Conservation (phyloP, 2,888 invertebrate species). For the Leucozona laternaria region DNA sequence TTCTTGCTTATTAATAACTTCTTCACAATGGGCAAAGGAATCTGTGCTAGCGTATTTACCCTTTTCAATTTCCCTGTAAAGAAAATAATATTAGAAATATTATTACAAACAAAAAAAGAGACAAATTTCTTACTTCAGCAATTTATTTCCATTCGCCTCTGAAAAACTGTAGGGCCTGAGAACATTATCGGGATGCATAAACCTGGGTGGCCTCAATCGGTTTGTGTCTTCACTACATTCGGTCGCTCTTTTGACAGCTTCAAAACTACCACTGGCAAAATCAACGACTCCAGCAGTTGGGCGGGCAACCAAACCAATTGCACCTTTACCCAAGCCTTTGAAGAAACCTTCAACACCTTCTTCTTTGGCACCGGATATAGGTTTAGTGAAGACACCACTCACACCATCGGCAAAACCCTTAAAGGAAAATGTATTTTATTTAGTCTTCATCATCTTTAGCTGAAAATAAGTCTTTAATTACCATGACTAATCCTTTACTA, state of each 20-base stretch:
- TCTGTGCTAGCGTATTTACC: conserved; percentile 86
- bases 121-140: conserved; percentile 87
- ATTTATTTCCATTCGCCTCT: conserved; percentile 95
- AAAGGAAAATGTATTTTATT: conserved; percentile 48
- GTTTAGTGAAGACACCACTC: conserved; percentile 98
- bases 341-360: conserved; percentile 98
- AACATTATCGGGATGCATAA: conserved; percentile 92
- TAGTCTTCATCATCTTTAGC: background rate
- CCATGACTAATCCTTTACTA: conserved; percentile 97
- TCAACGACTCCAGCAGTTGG: conserved; percentile 99
- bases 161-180: conserved; percentile 93
- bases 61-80: conserved; percentile 88
- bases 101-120: too few relatives aligned
- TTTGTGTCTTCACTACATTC: conserved; percentile 90
- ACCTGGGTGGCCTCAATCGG: conserved; percentile 92
- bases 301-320: conserved; percentile 96
- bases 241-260: conserved; percentile 93
- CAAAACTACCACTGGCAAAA: conserved; percentile 98
- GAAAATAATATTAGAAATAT: conserved; percentile 28
- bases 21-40: conserved; percentile 81
- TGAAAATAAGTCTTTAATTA: conserved; percentile 81
- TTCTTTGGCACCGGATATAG: conserved; percentile 96
- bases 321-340: conserved; percentile 97
- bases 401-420: conserved; percentile 98
- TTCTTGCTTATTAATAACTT: conserved; percentile 87